A percentile compares a stretch with the other conserved stretches of the same genome.
These are phyloP conservation scores for Holothuria scabra DNA, from an alignment of 53 echinoderm and acorn worm species.

Conservation along the genomic window DNA sequence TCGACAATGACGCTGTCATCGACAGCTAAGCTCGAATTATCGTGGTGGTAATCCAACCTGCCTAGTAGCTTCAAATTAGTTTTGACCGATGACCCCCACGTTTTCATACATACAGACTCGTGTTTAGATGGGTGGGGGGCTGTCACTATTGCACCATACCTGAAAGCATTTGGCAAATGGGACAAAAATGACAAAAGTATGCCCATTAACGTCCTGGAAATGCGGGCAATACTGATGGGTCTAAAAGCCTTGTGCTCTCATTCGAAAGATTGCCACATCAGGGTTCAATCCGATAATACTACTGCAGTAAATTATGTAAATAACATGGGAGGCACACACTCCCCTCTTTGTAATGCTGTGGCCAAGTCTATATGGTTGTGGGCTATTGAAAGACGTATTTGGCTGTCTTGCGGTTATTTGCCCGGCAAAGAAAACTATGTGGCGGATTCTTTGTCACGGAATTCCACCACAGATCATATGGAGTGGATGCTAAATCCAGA, in stretches of 20 bases:
- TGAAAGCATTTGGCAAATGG: conserved; percentile 6
- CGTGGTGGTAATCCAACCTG: not conserved
- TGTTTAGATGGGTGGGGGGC: conserved; percentile 31
- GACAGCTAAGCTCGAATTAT: not conserved
- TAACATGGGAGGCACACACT: conserved; percentile 58
- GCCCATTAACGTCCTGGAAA: conserved; percentile 55
- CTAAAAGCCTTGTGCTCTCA: conserved; percentile 45
- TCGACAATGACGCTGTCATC: not conserved
- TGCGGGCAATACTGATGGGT: conserved; percentile 2
- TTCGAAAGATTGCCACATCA: conserved; percentile 24
- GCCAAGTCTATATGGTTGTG: conserved; percentile 60
- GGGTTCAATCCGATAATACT: too few relatives aligned
- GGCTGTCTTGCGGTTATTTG: conserved; percentile 54
- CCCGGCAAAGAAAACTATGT: conserved; percentile 55
- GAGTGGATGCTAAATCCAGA: conserved; percentile 60
- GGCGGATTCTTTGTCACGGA: conserved; percentile 56
- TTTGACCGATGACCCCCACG: not conserved
- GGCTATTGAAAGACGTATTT: conserved; percentile 51
- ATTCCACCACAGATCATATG: conserved; percentile 34
- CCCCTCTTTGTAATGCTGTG: conserved; percentile 40
- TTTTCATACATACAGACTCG: too few relatives aligned
- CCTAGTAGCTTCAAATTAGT: not conserved
- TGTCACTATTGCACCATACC: not conserved
- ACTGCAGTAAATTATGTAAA: conserved; percentile 64
- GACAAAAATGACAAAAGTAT: conserved; percentile 1